A percentile compares a stretch with the other conserved stretches of the same genome.
These are phyloP conservation scores for Brotogeris chrysoptera DNA, from an alignment of 2,797 vertebrate genomes.

Conservation along the genomic window DNA sequence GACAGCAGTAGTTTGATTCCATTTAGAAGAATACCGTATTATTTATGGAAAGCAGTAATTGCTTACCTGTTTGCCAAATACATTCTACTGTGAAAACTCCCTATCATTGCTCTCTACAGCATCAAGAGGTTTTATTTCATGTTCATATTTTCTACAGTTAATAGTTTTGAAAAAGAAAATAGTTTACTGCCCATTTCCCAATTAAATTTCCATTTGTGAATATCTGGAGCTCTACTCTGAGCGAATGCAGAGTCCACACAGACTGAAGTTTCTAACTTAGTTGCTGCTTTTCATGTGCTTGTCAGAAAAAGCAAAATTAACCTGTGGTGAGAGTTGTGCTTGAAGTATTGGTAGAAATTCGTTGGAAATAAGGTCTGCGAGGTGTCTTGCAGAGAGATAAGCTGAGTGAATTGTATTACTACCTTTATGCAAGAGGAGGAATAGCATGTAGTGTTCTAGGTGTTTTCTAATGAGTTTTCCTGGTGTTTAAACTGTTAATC, in stretches of 20 bases:
- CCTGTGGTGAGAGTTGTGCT: neutral
- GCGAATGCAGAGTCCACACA: neutral
- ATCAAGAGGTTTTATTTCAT: neutral
- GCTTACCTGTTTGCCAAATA: constrained; percentile 46
- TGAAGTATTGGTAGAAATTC: neutral
- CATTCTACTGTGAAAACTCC: constrained; percentile 23
- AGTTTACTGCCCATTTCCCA: constrained; percentile 4
- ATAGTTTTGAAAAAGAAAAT: neutral
- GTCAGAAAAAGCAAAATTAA: neutral
- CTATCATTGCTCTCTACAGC: neutral
- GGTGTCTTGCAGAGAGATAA: neutral
- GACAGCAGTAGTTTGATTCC: constrained; percentile 32
- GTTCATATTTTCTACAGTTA: constrained; percentile 18
- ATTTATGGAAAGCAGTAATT: constrained; percentile 37
- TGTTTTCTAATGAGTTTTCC: neutral
- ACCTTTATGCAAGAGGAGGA: neutral
- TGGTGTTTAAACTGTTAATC: neutral
- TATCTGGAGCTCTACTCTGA: neutral
- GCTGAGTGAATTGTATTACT: neutral
- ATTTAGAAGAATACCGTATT: constrained; percentile 37
- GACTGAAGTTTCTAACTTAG: neutral
- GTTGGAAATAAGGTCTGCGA: neutral
- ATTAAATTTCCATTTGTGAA: neutral
- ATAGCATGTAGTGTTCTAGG: fast-evolving
- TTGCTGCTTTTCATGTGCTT: neutral